Evolutionary conservation across 2,888 invertebrate genomes (phyloP), one percentile per base, ranked within the genome.

Genomic region (Cyclophora punctaria): DNA sequence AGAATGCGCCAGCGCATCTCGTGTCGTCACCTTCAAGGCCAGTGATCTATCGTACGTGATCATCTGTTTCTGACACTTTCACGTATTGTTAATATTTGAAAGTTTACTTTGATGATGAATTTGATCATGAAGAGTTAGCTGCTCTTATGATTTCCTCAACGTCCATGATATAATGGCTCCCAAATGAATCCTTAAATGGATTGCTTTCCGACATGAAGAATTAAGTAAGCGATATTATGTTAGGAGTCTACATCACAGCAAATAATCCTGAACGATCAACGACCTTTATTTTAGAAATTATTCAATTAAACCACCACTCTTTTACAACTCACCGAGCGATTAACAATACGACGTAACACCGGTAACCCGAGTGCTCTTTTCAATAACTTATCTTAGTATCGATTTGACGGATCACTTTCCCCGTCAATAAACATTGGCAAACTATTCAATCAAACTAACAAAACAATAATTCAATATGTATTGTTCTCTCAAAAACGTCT

Each of bases 321-420:
- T n/a, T n/a, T 20, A 20, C 20, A 20, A 20, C 20, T 20, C 20
- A 20, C 20, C 2, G 20, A 20, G 20, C 20, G 20, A 20, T 20
- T 2, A 20, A 20, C 20, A 50, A 49, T 54, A 53, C 55, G 58
- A 65, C 74, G 75, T 78, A 78, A 75, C 69, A 65, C 69, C 20
- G 20, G 20, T 20, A 20, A 20, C 20, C 20, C 20, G 20, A 58
- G 75, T 74, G 68, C 70, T 69, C 66, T 62, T 71, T 71, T 73
- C 67, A 73, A 77, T 75, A 72, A 75, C 46, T 50, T 56, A 51
- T 50, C 48, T 68, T 63, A 67, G 65, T 67, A 59, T 67, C 58
- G 67, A 71, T 56, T 59, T 64, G 65, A 68, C 63, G 60, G 63
- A 76, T 75, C 72, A 80, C 83, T 83, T 83, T 83, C 83, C 67